A percentile compares a stretch with the other conserved stretches of the same genome.
Conservation (phyloP, 2,888 invertebrate species). For the Xylota sylvarum region DNA sequence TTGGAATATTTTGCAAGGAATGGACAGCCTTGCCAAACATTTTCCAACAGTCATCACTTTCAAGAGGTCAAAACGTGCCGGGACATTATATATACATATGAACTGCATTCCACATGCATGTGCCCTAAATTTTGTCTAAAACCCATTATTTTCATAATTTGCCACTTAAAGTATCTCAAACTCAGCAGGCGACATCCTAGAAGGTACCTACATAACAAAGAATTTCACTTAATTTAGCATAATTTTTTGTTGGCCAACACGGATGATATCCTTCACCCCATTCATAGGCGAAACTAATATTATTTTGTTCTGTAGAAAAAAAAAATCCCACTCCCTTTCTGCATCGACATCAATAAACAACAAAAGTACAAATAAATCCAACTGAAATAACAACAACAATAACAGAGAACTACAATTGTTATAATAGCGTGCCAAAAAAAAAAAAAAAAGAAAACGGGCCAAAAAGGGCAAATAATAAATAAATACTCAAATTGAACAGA, state of each 20-base stretch:
- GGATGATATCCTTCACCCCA: constrained; percentile 17
- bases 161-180: not conserved
- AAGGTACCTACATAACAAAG: not conserved
- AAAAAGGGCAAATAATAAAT: constrained; percentile 12
- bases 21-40: not conserved
- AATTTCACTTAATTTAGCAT: constrained; percentile 23
- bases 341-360: constrained; percentile 45
- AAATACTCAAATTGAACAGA: constrained; percentile 67
- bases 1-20: not conserved
- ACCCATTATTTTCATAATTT: constrained; percentile 26
- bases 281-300: constrained; percentile 1
- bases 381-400: constrained; percentile 26
- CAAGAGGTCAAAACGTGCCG: not conserved
- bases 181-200: constrained; percentile 17
- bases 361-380: constrained; percentile 52
- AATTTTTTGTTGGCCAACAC: constrained; percentile 24
- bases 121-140: constrained; percentile 12
- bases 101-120: constrained; percentile 26
- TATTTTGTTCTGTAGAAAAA: constrained; percentile 6
- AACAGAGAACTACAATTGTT: constrained; percentile 42
- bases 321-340: not conserved
- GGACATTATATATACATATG: constrained; percentile 19
- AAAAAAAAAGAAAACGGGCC: constrained; percentile 4
- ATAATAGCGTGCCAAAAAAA: constrained; percentile 62
- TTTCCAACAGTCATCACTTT: constrained; percentile 15